Evolutionary conservation across 2,797 vertebrate genomes (phyloP).

Genomic region (Cynopterus sphinx): DNA sequence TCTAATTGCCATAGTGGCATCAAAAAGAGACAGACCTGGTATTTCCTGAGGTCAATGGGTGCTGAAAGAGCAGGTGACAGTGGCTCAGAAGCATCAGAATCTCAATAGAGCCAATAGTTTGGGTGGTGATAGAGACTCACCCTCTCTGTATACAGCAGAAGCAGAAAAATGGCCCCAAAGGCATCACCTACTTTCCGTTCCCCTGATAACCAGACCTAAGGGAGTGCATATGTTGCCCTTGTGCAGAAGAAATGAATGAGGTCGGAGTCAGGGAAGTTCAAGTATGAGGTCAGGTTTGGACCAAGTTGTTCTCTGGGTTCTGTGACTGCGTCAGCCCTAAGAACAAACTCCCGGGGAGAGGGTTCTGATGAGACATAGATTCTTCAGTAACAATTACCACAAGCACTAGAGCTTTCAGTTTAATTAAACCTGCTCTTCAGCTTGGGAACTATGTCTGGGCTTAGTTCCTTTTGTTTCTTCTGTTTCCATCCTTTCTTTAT

Average conservation of each 20-base stretch:
- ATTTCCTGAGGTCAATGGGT: not conserved
- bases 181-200: not conserved
- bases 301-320: not conserved
- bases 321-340: not conserved
- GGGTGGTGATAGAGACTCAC: not conserved
- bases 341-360: not conserved
- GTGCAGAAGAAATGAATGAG: not conserved
- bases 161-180: not conserved
- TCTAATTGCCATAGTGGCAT: not conserved
- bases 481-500: not conserved
- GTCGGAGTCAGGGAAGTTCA: not conserved
- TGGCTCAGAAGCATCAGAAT: not conserved
- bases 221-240: not conserved
- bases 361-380: not conserved
- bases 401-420: constrained; percentile 12
- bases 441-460: constrained; percentile 5
- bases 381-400: not conserved
- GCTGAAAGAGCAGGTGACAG: not conserved
- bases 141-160: not conserved
- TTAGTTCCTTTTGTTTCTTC: not conserved
- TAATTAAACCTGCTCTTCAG: constrained; percentile 51
- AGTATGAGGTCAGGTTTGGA: not conserved
- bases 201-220: not conserved
- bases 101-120: too few relatives aligned
- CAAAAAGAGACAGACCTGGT: not conserved